Conservation (phyloP, 2,113 vertebrate species). For the Rafetus swinhoei region DNA sequence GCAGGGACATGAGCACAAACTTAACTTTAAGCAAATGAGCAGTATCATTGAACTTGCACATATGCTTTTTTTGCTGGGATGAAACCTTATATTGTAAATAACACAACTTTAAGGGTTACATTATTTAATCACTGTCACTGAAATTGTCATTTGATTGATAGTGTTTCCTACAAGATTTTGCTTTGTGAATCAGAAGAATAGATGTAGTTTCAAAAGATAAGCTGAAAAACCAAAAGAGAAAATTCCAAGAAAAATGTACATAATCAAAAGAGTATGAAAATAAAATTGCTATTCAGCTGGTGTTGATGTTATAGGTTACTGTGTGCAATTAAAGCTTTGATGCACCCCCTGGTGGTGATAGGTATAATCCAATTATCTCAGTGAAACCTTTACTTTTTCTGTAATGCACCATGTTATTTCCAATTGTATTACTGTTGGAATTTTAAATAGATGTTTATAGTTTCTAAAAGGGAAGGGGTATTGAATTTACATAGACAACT, state of each 20-base stretch:
- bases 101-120: neutral
- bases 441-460: neutral
- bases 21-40: neutral
- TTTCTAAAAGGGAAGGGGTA: neutral
- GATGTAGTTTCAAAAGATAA: neutral
- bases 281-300: neutral
- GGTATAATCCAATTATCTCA: rapidly evolving
- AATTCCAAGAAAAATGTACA: neutral
- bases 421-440: rapidly evolving
- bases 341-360: neutral
- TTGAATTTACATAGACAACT: neutral
- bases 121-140: neutral
- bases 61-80: neutral
- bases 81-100: neutral
- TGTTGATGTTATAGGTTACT: neutral
- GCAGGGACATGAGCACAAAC: rapidly evolving
- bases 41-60: rapidly evolving
- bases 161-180: neutral
- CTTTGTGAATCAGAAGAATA: neutral
- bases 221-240: neutral
- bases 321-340: neutral
- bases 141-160: neutral
- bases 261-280: neutral
- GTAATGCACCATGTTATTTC: neutral
- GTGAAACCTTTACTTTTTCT: rapidly evolving